phyloP scores from a whole-genome alignment of 2,888 invertebrate species.

The Boloria euphrosyne region DNA sequence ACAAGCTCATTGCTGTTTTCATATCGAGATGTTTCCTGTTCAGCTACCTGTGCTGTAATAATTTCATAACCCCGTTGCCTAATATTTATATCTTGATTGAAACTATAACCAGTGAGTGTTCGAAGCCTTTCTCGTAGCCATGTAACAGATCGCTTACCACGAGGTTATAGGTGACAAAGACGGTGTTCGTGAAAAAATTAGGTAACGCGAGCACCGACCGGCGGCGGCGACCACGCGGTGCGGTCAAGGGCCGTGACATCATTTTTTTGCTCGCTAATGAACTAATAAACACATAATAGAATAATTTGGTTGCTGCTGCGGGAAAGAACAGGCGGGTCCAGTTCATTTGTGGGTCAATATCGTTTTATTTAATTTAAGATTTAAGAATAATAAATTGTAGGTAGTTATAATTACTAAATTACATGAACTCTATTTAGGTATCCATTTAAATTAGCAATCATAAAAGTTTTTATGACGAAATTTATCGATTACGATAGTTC shows the following conservation, averaged over 20 bases:
- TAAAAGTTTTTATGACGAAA: no score
- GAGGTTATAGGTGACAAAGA: slow-evolving; percentile 78
- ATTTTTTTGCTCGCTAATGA: slow-evolving; percentile 47
- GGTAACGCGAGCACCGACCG: slow-evolving; percentile 57
- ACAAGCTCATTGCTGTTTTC: slow-evolving; percentile 57
- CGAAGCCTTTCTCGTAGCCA: slow-evolving; percentile 70
- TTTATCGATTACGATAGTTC: no score
- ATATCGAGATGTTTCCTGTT: slow-evolving; percentile 67
- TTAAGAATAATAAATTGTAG: slow-evolving; percentile 16
- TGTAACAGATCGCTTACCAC: slow-evolving; percentile 75
- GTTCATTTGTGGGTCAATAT: slow-evolving; percentile 17
- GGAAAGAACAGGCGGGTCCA: slow-evolving; percentile 2
- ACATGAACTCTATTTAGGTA: no score
- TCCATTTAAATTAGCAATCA: no score
- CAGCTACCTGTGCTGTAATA: slow-evolving; percentile 67
- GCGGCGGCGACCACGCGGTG: slow-evolving; percentile 40
- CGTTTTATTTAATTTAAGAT: slow-evolving; percentile 6
- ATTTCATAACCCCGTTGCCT: slow-evolving; percentile 70
- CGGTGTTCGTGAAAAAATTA: slow-evolving; percentile 69
- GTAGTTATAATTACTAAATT: slow-evolving; percentile 2
- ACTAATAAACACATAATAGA: slow-evolving; percentile 20
- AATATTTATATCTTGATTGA: slow-evolving; percentile 76
- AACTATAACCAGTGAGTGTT: slow-evolving; percentile 70
- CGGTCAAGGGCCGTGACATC: slow-evolving; percentile 59
- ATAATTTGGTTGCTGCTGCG: not conserved